Base-by-base conservation (phyloP, 1,140 invertebrate species). In the Ganaspis sp. region DNA sequence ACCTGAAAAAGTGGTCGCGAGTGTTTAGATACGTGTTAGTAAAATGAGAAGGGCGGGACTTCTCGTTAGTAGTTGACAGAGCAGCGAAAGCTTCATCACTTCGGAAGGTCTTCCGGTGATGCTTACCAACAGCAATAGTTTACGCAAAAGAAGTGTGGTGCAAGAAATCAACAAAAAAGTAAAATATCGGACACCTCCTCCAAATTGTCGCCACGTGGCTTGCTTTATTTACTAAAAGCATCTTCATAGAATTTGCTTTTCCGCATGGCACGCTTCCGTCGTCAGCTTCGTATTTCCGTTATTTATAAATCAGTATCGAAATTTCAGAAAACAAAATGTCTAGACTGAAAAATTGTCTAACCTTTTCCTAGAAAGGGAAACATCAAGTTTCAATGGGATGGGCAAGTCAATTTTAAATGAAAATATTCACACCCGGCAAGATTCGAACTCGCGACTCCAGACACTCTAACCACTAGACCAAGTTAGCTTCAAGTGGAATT, bases 51-150 rank as follows among this genome's bases (percentile, higher is more conserved):
- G 77, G 82, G 80, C 81, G 86, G 81, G 82, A 64, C 21, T 64
- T 79, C 81, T 87, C 81, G 87, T 88, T 86, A 87, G 83, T 71
- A 80, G 87, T 75, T 87, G 87, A 89, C 87, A 86, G 85, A 80
- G 83, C 84, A 78, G 75, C 79, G 81, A 74, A 78, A 81, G 74
- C 79, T 83, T 83, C 83, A 83, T 81, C 76, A 64, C 26, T 77
- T 15, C 54, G 79, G 82, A 86, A 83, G 80, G 81, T 81, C 81
- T 88, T 89, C 85, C 87, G 87, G 78, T 80, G 37, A 79, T 17
- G 76, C 49, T 0, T 5, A 9, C 49, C 9, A 17, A 58, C 73
- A 70, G 71, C 34, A 38, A 54, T 53, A n/a, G 69, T 69, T 34
- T 38, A 58, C 11, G 58, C 12, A 45, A 19, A 69, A 40, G 58